phyloP scores from a whole-genome alignment of 2,888 invertebrate species.

The Dyspetes luteomarginatus region DNA sequence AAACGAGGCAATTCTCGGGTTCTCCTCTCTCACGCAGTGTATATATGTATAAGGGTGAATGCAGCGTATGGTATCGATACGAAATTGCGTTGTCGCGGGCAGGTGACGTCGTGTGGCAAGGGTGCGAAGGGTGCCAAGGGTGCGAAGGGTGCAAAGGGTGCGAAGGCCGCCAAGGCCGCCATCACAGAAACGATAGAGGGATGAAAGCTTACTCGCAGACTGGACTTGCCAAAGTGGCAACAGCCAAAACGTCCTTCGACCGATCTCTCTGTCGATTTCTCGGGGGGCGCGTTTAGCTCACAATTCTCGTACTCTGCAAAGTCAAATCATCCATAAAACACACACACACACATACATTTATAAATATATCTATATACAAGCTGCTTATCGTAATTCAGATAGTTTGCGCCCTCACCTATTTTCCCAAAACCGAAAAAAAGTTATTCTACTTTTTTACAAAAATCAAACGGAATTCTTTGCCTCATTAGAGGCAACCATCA shows the following conservation, averaged over 20 bases:
- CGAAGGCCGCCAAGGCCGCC: not conserved
- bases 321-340: too few relatives aligned
- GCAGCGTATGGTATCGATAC: slow-evolving; percentile 3
- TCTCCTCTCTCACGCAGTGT: not conserved
- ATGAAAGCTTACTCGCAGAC: not conserved
- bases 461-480: not conserved
- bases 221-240: slow-evolving; percentile 23
- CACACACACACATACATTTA: slow-evolving; percentile 46
- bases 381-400: not conserved
- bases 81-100: slow-evolving; percentile 45
- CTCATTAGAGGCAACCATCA: too few relatives aligned
- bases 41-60: not conserved
- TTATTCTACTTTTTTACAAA: too few relatives aligned
- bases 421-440: not conserved
- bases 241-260: too few relatives aligned
- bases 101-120: slow-evolving; percentile 22
- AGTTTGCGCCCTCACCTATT: not conserved
- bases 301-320: slow-evolving; percentile 30
- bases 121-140: slow-evolving; percentile 28
- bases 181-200: not conserved
- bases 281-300: not conserved
- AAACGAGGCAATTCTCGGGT: too few relatives aligned
- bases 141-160: too few relatives aligned
- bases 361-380: slow-evolving; percentile 37
- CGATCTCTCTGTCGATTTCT: slow-evolving; percentile 34